Conservation (phyloP, 2,888 invertebrate species). For the Pedicia rivosa region DNA sequence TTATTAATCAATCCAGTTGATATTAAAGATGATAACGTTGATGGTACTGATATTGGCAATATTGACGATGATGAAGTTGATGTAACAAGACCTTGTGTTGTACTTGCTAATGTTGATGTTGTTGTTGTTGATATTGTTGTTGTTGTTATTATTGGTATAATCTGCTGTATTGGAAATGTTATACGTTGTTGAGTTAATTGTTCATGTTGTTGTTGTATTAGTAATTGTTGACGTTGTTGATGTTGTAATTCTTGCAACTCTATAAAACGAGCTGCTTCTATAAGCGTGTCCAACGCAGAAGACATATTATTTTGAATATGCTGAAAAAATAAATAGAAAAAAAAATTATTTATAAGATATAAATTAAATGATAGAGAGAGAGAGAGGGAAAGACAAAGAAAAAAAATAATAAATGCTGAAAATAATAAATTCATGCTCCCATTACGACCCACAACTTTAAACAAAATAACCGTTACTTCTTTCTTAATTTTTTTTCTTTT, state of each 20-base stretch:
- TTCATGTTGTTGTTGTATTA: constrained; percentile 12
- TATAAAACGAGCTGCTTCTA: constrained; percentile 26
- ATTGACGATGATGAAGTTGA: neutral
- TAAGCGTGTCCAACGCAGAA: constrained; percentile 21
- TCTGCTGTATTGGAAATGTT: neutral
- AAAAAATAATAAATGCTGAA: no score
- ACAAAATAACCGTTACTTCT: no score
- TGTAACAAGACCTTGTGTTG: neutral
- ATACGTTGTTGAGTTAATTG: constrained; percentile 8
- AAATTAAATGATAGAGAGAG: no score
- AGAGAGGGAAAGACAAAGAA: no score
- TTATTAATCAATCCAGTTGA: no score
- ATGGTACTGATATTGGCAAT: neutral
- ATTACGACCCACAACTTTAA: no score
- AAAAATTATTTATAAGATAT: no score
- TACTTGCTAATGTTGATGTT: neutral
- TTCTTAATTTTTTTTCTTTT: no score
- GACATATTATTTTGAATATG: constrained; percentile 17
- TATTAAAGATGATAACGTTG: constrained; percentile 5
- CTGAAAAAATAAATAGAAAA: no score
- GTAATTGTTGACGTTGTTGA: constrained; percentile 10
- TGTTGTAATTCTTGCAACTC: constrained; percentile 24
- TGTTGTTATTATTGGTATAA: neutral
- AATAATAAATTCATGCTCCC: no score
- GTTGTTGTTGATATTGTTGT: neutral